A percentile compares a stretch with the other conserved stretches of the same genome.
phyloP scores from a whole-genome alignment of 92 coral and sea anemone species.

The Porites rus region DNA sequence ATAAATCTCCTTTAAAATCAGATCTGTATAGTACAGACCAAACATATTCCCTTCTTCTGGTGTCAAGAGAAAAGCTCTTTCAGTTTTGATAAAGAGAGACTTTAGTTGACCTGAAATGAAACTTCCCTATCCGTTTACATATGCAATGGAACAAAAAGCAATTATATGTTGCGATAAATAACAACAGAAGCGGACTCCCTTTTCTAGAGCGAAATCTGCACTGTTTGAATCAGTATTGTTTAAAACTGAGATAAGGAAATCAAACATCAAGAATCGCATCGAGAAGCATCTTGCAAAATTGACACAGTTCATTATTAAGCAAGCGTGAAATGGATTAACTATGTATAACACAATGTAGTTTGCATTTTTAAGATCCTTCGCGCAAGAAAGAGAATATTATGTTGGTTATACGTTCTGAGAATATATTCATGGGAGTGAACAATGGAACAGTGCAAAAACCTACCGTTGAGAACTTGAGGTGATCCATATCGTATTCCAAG shows the following conservation, averaged over 20 bases:
- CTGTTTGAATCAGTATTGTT: no score
- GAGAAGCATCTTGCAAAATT: background rate
- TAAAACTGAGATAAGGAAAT: background rate
- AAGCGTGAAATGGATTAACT: background rate
- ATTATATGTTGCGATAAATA: no score
- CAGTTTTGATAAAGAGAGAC: background rate
- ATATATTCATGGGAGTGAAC: background rate
- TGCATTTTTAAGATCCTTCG: no score
- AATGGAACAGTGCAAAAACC: background rate
- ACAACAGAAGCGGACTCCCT: background rate
- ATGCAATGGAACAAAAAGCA: no score
- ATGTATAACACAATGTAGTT: background rate
- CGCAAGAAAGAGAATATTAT: background rate
- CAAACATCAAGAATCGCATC: background rate
- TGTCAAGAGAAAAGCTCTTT: no score
- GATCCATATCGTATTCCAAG: background rate
- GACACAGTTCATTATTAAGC: background rate
- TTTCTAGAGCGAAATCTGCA: background rate
- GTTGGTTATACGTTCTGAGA: background rate
- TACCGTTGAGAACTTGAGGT: slow-evolving; percentile 3
- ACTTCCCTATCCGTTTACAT: no score
- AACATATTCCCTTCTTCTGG: no score
- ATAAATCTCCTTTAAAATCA: no score
- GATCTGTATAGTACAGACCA: no score
- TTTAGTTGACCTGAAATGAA: background rate